These are phyloP conservation scores for Diarsia mendica DNA, from an alignment of 2,888 invertebrate genomes.

Conservation along the genomic window DNA sequence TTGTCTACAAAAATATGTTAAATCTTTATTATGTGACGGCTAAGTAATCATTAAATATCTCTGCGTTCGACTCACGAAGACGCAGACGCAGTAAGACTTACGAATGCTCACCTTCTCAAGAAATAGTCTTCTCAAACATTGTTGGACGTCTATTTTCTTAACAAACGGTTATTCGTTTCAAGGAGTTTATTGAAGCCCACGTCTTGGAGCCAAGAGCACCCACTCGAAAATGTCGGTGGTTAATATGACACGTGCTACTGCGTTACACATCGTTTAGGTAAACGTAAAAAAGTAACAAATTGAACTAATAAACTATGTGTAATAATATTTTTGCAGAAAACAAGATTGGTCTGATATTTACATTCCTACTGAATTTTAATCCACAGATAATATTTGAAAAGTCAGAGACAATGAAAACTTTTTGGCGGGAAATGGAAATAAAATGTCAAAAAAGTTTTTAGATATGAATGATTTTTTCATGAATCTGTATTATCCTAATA, in stretches of 20 bases:
- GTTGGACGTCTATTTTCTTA: slow-evolving; percentile 41
- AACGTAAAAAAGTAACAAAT: not conserved
- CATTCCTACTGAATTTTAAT: not conserved
- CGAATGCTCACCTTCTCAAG: not conserved
- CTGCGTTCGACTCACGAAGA: too few species aligned
- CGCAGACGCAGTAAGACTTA: too few species aligned
- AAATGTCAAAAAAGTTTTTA: not conserved
- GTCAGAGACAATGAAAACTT: not conserved
- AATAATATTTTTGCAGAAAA: not conserved
- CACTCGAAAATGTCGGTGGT: slow-evolving; percentile 24
- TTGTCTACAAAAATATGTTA: too few species aligned
- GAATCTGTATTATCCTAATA: not conserved
- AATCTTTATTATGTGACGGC: too few species aligned
- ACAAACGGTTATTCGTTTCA: slow-evolving; percentile 51
- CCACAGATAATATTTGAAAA: not conserved
- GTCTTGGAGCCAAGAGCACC: slow-evolving; percentile 17
- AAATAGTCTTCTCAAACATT: slow-evolving; percentile 13
- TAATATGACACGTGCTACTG: slow-evolving; percentile 20
- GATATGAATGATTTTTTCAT: not conserved
- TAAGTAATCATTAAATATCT: too few species aligned
- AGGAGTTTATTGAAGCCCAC: slow-evolving; percentile 33
- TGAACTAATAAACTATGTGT: not conserved
- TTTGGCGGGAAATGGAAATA: slow-evolving; percentile 15
- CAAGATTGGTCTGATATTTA: not conserved
- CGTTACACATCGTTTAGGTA: slow-evolving; percentile 17